A percentile compares a stretch with the other conserved stretches of the same genome.
phyloP scores from a whole-genome alignment of 2,113 vertebrate genomes.

The Bucco capensis region DNA sequence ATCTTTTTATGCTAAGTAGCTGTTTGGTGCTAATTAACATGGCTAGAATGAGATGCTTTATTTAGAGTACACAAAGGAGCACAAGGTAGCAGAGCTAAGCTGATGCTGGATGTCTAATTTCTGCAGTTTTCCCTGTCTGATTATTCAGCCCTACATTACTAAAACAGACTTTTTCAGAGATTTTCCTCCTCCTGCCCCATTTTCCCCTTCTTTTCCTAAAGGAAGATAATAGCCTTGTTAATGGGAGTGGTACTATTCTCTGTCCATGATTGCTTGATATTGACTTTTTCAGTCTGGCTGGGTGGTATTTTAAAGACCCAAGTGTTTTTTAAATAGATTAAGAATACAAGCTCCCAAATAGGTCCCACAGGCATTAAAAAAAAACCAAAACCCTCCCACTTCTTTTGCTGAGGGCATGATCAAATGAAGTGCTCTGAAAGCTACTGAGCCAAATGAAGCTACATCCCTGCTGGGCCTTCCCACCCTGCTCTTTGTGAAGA shows the following conservation, averaged over 20 bases:
- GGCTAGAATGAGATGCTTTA: neutral
- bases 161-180: neutral
- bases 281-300: neutral
- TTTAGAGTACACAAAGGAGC: neutral
- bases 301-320: neutral
- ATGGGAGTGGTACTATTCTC: neutral
- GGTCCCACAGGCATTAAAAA: neutral
- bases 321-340: neutral
- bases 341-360: slow-evolving; percentile 7
- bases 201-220: neutral
- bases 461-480: slow-evolving; percentile 42
- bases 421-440: slow-evolving; percentile 44
- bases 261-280: neutral
- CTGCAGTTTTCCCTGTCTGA: neutral
- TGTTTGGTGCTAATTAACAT: neutral
- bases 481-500: neutral
- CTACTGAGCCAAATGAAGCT: slow-evolving; percentile 45
- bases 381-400: neutral
- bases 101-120: neutral
- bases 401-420: slow-evolving; percentile 54
- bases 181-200: neutral
- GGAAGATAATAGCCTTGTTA: neutral
- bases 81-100: neutral
- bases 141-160: neutral
- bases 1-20: neutral